Conservation (phyloP, 1,140 invertebrate genomes). For the Oncopodura yosiiana region DNA sequence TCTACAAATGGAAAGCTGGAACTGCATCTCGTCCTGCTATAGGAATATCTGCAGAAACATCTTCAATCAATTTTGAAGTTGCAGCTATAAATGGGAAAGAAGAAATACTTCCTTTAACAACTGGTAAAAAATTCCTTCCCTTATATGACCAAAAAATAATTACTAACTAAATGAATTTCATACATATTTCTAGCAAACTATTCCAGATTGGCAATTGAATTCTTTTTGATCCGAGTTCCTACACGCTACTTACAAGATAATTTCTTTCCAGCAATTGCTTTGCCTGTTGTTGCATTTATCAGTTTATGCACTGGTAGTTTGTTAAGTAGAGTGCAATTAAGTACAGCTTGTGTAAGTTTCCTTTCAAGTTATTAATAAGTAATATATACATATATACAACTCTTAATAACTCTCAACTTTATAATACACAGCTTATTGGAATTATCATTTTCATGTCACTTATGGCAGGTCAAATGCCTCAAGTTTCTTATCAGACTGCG, state of each 20-base stretch:
- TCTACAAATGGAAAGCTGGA: conserved; percentile 4
- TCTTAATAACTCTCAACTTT: background rate
- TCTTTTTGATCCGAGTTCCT: conserved; percentile 15
- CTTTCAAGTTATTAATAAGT: background rate
- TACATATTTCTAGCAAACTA: conserved; percentile 2
- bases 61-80: background rate
- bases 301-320: conserved; percentile 2
- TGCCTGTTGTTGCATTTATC: conserved; percentile 11
- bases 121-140: too few relatives aligned
- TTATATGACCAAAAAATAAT: too few relatives aligned
- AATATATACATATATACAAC: too few relatives aligned
- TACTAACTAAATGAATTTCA: too few relatives aligned
- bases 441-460: conserved; percentile 19
- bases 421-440: conserved; percentile 7
- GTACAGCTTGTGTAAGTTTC: background rate
- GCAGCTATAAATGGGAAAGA: background rate
- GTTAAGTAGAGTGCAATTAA: background rate
- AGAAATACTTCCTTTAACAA: background rate
- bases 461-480: conserved; percentile 3
- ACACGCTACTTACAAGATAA: conserved; percentile 19
- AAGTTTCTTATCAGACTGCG: conserved; percentile 26
- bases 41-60: background rate
- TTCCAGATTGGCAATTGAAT: conserved; percentile 14
- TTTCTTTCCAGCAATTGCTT: conserved; percentile 16
- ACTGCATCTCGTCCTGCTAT: background rate